Evolutionary conservation across 1,140 invertebrate species (phyloP).

Genomic region (Drosophila sulfurigaster): DNA sequence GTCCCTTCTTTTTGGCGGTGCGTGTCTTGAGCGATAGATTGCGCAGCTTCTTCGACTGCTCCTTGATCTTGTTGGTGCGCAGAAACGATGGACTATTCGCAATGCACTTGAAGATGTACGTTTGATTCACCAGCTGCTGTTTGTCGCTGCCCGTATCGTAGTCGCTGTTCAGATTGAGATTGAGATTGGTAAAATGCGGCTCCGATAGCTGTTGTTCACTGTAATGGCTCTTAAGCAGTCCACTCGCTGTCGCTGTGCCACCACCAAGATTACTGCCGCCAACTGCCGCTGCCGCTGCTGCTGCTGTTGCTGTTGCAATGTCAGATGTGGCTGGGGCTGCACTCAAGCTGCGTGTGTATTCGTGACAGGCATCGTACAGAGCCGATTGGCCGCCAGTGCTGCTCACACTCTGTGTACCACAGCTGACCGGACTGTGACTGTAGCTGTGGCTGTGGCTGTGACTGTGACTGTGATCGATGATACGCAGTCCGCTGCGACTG

Average conservation of each 20-base stretch:
- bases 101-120: conserved; percentile 84
- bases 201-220: conserved; percentile 69
- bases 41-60: conserved; percentile 82
- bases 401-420: conserved; percentile 65
- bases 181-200: conserved; percentile 71
- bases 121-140: conserved; percentile 81
- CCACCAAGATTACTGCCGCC: conserved; percentile 22
- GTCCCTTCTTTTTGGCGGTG: conserved; percentile 78
- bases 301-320: not conserved
- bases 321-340: conserved; percentile 53
- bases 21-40: conserved; percentile 81
- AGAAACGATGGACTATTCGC: conserved; percentile 83
- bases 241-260: not conserved
- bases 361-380: conserved; percentile 75
- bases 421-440: conserved; percentile 76
- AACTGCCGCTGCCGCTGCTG: conserved; percentile 9
- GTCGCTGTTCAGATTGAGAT: conserved; percentile 76
- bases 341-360: conserved; percentile 75
- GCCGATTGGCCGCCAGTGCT: conserved; percentile 73
- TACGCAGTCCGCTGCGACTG: conserved; percentile 36
- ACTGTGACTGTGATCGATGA: conserved; percentile 50
- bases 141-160: conserved; percentile 78
- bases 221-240: conserved; percentile 73
- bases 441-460: conserved; percentile 51
- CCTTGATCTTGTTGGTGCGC: conserved; percentile 84